A percentile compares a stretch with the other conserved stretches of the same genome.
Evolutionary conservation across 2,113 vertebrate genomes (phyloP).

Genomic region (Hippolais icterina): DNA sequence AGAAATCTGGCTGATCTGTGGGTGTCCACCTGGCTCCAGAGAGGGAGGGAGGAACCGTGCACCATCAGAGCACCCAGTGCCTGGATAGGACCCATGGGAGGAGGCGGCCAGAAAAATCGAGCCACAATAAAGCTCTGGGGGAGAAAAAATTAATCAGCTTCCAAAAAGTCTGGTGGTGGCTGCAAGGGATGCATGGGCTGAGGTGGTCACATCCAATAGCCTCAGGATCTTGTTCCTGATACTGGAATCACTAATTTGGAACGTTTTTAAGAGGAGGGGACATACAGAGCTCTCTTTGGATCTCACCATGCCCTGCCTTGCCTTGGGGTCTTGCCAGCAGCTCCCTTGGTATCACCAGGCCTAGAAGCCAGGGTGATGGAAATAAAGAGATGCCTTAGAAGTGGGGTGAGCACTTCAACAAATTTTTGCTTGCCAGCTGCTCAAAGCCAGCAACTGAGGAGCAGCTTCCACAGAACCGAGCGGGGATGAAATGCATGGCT

Average conservation of each 20-base stretch:
- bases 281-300: not conserved
- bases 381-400: not conserved
- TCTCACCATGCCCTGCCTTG: not conserved
- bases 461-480: accelerated
- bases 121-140: not conserved
- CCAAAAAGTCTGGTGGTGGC: not conserved
- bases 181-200: not conserved
- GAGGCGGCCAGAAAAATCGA: accelerated
- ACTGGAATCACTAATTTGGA: not conserved
- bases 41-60: not conserved
- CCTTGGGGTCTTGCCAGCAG: not conserved
- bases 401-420: not conserved
- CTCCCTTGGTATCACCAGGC: not conserved
- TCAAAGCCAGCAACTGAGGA: not conserved
- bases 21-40: not conserved
- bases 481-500: accelerated
- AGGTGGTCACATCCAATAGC: accelerated
- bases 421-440: not conserved
- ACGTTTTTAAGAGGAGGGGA: not conserved
- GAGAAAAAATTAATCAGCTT: not conserved
- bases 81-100: not conserved
- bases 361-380: not conserved
- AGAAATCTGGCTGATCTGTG: not conserved
- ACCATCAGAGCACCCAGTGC: accelerated
- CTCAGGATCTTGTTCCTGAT: too few relatives aligned